Base-by-base conservation (phyloP, 2,113 vertebrate genomes). In the Protobothrops mucrosquamatus region DNA sequence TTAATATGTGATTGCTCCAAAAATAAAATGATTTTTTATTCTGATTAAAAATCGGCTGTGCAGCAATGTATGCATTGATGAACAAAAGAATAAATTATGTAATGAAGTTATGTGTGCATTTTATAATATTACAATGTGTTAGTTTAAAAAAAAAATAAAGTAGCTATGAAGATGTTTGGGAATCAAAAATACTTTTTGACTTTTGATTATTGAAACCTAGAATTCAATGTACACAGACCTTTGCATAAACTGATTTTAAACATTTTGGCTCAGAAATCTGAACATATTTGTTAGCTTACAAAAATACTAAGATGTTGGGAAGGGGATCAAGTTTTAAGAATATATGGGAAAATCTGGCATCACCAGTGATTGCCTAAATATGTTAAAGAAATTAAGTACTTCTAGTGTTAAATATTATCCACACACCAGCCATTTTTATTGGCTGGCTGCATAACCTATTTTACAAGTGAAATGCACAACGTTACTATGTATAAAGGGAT, bases 341-440 rank as follows among this genome's bases (percentile, higher is more conserved):
- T 93, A 94, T 96, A 95, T 96, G 96, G 96, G 97, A 97, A 95
- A 96, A 95, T 96, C 96, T 96, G 96, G 96, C 95, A 96, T 96
- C 95, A 95, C 95, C 43, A 74, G 92, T 94, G 97, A 97, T 96
- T 94, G 95, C 95, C 96, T 97, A 95, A 95, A 96, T 91, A 95
- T 96, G 96, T 97, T 95, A 97, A 97, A 96, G 97, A 97, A 96
- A 96, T 96, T 97, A 96, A 98, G 97, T 97, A 97, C 95, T 96
- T 97, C 95, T 97, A 97, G 96, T 97, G 96, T 96, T 98, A 98
- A 98, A 98, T 97, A 98, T 97, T 97, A 98, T 96, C 96, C 97
- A 97, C 97, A 98, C 97, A 96, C 97, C 97, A 98, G 96, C 97
- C 95, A 97, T 96, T 97, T 96, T 96, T 94, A 97, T 96, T 98